Evolutionary conservation across 2,797 vertebrate species (phyloP), one percentile per base, ranked within the genome.

Genomic region (Neosalanx taihuensis): DNA sequence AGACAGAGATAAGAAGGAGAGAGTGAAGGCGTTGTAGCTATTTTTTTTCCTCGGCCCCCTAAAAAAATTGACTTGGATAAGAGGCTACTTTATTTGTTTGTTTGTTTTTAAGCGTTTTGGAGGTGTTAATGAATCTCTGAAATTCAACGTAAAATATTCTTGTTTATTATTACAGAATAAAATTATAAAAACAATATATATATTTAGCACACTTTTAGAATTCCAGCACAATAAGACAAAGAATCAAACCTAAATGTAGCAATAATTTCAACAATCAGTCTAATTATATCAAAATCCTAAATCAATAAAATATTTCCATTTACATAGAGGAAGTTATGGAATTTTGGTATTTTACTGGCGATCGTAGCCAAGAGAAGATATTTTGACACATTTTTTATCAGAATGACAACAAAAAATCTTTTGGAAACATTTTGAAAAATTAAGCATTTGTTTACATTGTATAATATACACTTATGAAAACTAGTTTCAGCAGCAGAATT

Each of bases 1-100:
- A 72, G 64, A 10, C n/a, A 68, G 64, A 30, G 26, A 63, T 30
- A 17, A 30, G 60, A 33, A 4, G 35, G 64, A 66, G 20, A 26
- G n/a, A 5, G 12, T 23, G 30, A 23, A 17, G 30, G 13, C 26
- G 5, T 12, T 20, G 57, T 6, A 59, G 20, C 6, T 20, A 1
- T 12, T 46, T 13, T 46, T 46, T 46, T 46, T n/a, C n/a, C 37
- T 12, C 10, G 10, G 15, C 17, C 49, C 5, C 49, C 49, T 2
- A 59, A n/a, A 1, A 61, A 26, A 29, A 61, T 61, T 9, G 3
- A 61, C 29, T 5, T 13, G 59, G 23, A 29, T 56, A 5, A 17
- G 51, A 17, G n/a, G 41, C 51, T n/a, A 56, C 51, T 17, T 56
- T 5, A 9, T 56, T 56, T 13, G 7, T 46, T 5, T 56, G 18